Evolutionary conservation across 2,113 vertebrate genomes (phyloP).

Genomic region (Nesoenas mayeri): DNA sequence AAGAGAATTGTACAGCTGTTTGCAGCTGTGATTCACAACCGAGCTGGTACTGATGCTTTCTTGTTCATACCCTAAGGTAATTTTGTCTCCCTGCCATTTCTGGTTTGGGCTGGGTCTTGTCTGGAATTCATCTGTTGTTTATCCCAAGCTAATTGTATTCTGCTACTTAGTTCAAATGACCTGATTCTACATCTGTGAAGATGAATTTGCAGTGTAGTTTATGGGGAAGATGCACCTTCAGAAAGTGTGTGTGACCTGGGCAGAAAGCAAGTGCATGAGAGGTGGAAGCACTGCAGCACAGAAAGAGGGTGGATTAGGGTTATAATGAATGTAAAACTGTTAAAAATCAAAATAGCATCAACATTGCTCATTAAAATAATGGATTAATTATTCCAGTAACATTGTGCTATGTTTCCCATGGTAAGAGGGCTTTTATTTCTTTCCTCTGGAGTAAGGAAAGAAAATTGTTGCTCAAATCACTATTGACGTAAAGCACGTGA

Average conservation of each 20-base stretch:
- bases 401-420: background rate
- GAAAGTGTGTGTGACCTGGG: background rate
- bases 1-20: background rate
- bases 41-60: background rate
- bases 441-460: background rate
- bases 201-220: background rate
- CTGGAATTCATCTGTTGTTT: background rate
- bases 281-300: background rate
- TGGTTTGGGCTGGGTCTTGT: background rate
- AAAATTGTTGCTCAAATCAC: background rate
- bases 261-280: background rate
- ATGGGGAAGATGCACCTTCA: background rate
- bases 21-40: background rate
- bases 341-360: background rate
- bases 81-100: background rate
- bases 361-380: background rate
- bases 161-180: background rate
- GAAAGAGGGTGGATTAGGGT: background rate
- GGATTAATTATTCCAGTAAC: background rate
- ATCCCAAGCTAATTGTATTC: background rate
- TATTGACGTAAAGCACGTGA: background rate
- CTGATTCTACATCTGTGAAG: background rate
- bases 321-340: background rate
- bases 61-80: background rate
- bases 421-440: background rate